Evolutionary conservation across 1,140 invertebrate species (phyloP).

Genomic region (Coptotermes formosanus): DNA sequence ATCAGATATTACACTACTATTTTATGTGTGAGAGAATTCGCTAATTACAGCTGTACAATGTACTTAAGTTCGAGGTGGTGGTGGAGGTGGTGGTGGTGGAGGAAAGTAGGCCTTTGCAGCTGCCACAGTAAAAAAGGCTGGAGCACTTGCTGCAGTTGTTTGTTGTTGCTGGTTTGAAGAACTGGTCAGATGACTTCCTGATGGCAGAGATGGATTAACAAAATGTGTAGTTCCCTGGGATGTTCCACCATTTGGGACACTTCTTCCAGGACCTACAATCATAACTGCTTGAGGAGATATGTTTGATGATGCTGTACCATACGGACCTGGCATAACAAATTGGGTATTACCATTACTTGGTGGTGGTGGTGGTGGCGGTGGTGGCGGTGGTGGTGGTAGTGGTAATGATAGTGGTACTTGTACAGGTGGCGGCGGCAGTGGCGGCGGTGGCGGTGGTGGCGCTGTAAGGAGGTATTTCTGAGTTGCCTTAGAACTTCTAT

Average conservation of each 20-base stretch:
- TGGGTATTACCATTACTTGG: background rate
- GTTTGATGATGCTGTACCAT: background rate
- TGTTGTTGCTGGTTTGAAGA: conserved; percentile 21
- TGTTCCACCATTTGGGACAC: background rate
- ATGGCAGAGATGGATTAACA: background rate
- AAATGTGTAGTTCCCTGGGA: conserved; percentile 10
- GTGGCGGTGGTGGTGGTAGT: too few species aligned
- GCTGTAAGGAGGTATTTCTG: conserved; percentile 1
- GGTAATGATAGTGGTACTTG: background rate
- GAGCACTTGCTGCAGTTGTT: conserved; percentile 24
- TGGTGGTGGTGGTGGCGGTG: background rate
- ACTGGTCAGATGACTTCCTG: background rate
- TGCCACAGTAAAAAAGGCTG: conserved; percentile 32
- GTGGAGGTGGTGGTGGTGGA: conserved; percentile 35
- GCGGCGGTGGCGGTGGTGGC: background rate
- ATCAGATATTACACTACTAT: background rate
- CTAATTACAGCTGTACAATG: background rate
- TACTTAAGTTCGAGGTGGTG: conserved; percentile 30
- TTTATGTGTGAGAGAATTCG: background rate
- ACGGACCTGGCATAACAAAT: background rate
- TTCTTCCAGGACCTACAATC: conserved; percentile 12
- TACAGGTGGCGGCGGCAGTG: too few species aligned
- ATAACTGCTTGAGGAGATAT: conserved; percentile 17
- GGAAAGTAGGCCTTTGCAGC: conserved; percentile 32
- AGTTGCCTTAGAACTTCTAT: background rate